A percentile compares a stretch with the other conserved stretches of the same genome.
These are phyloP conservation scores for Passer montanus DNA, from an alignment of 2,113 vertebrate genomes.

Conservation along the genomic window DNA sequence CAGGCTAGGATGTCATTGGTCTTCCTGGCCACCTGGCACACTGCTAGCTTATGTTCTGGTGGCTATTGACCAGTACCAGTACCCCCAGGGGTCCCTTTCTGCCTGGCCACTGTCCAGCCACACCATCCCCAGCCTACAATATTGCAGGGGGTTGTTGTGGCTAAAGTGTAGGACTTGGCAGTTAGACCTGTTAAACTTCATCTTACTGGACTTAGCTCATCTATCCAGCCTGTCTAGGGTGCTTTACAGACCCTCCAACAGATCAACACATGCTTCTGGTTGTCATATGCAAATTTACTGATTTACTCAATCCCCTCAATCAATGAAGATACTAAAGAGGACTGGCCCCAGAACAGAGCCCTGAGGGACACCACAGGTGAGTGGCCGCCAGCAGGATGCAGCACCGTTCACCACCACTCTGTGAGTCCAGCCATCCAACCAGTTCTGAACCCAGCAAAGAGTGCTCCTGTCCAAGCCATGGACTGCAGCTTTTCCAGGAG, in stretches of 20 bases:
- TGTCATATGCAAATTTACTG: not conserved
- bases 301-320: too few relatives aligned
- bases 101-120: not conserved
- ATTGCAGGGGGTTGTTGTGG: rapidly evolving
- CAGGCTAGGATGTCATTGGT: rapidly evolving
- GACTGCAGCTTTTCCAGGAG: not conserved
- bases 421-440: not conserved
- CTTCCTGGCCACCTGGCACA: not conserved
- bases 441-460: not conserved
- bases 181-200: too few relatives aligned
- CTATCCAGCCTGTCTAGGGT: rapidly evolving
- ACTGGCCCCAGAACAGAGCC: not conserved
- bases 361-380: not conserved
- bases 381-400: not conserved
- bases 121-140: rapidly evolving
- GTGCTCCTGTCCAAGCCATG: not conserved
- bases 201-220: rapidly evolving
- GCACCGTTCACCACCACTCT: not conserved
- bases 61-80: rapidly evolving
- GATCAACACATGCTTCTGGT: not conserved
- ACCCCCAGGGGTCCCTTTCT: not conserved
- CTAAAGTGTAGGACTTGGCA: rapidly evolving
- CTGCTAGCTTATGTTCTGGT: not conserved
- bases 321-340: rapidly evolving
- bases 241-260: not conserved